phyloP scores from a whole-genome alignment of 2,888 invertebrate species.

The Pyrocoelia pectoralis region DNA sequence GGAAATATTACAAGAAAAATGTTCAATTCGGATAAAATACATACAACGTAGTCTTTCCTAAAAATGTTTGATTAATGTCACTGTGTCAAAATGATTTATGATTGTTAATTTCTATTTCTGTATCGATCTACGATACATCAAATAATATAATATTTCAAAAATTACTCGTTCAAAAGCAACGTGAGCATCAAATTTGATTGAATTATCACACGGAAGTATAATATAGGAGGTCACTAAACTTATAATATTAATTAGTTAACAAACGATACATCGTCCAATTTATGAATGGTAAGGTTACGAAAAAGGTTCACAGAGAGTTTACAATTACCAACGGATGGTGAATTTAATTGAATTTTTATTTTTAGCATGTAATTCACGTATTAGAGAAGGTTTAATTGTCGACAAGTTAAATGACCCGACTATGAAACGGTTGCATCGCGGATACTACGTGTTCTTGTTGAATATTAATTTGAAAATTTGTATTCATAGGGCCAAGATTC shows the following conservation, averaged over 20 bases:
- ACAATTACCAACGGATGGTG: constrained; percentile 10
- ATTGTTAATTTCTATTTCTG: constrained; percentile 12
- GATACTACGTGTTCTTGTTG: constrained; percentile 34
- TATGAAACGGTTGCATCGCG: constrained; percentile 20
- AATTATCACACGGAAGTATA: not conserved
- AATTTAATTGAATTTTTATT: constrained; percentile 21
- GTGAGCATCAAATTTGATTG: not conserved
- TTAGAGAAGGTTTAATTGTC: constrained; percentile 28
- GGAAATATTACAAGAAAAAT: not conserved
- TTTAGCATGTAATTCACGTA: constrained; percentile 28
- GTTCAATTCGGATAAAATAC: not conserved
- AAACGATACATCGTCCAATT: too few species aligned
- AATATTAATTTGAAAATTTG: constrained; percentile 37
- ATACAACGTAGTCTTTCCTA: not conserved
- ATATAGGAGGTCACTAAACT: too few species aligned
- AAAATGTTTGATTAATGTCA: constrained; percentile 12
- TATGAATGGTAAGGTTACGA: not conserved
- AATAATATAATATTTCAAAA: constrained; percentile 1
- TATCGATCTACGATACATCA: constrained; percentile 9
- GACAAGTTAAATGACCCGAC: constrained; percentile 30
- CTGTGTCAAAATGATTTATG: constrained; percentile 12
- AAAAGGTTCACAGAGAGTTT: constrained; percentile 11
- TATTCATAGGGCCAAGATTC: constrained; percentile 34
- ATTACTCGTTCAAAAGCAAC: not conserved
- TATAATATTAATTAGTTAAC: too few species aligned